Percentiles rank a stretch among this genome's conserved stretches.
Evolutionary conservation across 2,113 vertebrate genomes (phyloP).

Genomic region (Furnarius figulus): DNA sequence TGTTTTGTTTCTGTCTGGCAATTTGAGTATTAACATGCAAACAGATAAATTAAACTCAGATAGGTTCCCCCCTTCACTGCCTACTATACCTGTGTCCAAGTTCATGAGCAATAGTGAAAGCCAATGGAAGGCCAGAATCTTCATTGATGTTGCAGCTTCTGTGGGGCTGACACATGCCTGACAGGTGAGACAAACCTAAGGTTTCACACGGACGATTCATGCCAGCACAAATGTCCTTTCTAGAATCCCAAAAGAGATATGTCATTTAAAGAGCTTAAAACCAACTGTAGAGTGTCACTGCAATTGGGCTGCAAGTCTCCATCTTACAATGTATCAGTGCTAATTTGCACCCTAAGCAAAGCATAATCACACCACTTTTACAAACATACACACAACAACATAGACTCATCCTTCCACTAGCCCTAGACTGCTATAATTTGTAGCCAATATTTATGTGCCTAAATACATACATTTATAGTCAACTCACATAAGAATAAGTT

Average conservation of each 20-base stretch:
- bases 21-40: neutral
- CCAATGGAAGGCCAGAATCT: constrained; percentile 92
- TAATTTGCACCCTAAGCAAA: neutral
- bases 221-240: constrained; percentile 95
- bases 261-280: neutral
- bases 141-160: constrained; percentile 98
- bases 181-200: constrained; percentile 94
- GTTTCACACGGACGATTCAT: constrained; percentile 95
- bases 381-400: neutral
- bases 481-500: accelerated
- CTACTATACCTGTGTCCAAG: constrained; percentile 91
- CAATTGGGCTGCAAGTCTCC: neutral
- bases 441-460: neutral
- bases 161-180: constrained; percentile 95
- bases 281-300: accelerated
- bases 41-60: neutral
- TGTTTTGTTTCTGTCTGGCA: neutral
- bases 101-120: constrained; percentile 96
- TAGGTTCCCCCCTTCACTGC: neutral
- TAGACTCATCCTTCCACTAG: neutral
- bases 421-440: neutral
- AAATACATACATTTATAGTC: neutral
- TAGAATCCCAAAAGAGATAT: constrained; percentile 46
- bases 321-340: accelerated
- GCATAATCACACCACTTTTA: neutral